phyloP scores from a whole-genome alignment of 2,113 vertebrate species.

The Hemibagrus wyckioides region DNA sequence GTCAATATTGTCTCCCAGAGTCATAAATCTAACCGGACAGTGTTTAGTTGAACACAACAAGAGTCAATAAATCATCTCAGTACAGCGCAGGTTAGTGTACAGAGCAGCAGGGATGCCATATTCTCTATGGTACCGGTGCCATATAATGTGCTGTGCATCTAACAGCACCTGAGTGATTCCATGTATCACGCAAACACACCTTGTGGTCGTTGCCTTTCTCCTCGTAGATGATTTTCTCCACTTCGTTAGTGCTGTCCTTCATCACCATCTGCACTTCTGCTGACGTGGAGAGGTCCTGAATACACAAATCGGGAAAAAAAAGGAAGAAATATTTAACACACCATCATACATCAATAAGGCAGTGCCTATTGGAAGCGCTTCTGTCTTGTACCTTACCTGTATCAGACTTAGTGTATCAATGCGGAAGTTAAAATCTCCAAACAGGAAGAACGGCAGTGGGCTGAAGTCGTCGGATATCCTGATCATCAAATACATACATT shows the following conservation, averaged over 20 bases:
- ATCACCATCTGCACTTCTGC: conserved; percentile 70
- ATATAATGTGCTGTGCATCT: not conserved
- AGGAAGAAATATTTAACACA: not conserved
- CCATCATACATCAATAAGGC: too few relatives aligned
- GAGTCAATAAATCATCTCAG: conserved; percentile 43
- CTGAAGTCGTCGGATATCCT: conserved; percentile 65
- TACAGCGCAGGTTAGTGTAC: not conserved
- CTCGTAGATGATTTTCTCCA: conserved; percentile 76
- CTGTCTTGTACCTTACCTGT: conserved; percentile 62
- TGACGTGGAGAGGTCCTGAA: conserved; percentile 71
- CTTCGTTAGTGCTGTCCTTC: conserved; percentile 69
- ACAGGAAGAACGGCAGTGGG: conserved; percentile 75
- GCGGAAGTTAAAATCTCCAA: conserved; percentile 83
- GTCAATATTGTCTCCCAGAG: conserved; percentile 50
- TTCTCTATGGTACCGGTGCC: not conserved
- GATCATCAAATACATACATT: not conserved
- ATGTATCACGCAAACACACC: conserved; percentile 56
- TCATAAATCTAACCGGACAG: conserved; percentile 55
- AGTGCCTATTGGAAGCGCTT: not conserved
- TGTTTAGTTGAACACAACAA: conserved; percentile 43
- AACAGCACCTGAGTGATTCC: not conserved
- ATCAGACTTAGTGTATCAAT: conserved; percentile 74
- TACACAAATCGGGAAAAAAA: not conserved
- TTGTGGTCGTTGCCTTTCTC: conserved; percentile 74
- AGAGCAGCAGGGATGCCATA: conserved; percentile 22